Conservation (phyloP, 2,113 vertebrate species). For the Mohoua ochrocephala region DNA sequence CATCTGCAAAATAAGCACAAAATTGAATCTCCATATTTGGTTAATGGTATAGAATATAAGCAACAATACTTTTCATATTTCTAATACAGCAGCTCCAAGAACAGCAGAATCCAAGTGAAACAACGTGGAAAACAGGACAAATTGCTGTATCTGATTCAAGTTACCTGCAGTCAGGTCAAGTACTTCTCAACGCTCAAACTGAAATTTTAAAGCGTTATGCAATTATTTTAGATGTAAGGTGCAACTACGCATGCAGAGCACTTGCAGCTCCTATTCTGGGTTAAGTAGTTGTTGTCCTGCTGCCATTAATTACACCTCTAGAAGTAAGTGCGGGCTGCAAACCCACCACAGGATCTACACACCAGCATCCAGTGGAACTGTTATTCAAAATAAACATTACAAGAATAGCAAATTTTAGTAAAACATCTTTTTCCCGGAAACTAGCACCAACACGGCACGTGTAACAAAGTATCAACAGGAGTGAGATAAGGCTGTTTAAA, state of each 20-base stretch:
- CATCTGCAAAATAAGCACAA: background rate
- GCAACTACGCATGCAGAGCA: background rate
- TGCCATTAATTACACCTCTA: background rate
- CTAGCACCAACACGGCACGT: background rate
- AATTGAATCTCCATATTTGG: background rate
- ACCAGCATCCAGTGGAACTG: background rate
- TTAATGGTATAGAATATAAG: background rate
- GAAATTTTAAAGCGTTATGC: background rate
- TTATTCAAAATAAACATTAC: background rate
- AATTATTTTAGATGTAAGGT: background rate
- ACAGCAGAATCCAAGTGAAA: background rate
- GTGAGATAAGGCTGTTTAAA: background rate
- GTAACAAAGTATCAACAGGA: background rate
- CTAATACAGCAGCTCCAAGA: background rate
- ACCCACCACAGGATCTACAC: background rate
- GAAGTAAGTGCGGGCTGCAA: background rate
- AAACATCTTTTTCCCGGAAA: background rate
- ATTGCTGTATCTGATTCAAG: background rate
- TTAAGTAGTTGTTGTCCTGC: background rate
- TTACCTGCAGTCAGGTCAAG: background rate
- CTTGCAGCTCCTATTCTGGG: background rate
- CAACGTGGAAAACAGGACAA: background rate
- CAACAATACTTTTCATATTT: background rate
- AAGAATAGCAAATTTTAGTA: background rate
- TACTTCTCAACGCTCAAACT: background rate